These are phyloP conservation scores for Pagetopsis macropterus DNA, from an alignment of 2,797 vertebrate genomes.

Conservation along the genomic window DNA sequence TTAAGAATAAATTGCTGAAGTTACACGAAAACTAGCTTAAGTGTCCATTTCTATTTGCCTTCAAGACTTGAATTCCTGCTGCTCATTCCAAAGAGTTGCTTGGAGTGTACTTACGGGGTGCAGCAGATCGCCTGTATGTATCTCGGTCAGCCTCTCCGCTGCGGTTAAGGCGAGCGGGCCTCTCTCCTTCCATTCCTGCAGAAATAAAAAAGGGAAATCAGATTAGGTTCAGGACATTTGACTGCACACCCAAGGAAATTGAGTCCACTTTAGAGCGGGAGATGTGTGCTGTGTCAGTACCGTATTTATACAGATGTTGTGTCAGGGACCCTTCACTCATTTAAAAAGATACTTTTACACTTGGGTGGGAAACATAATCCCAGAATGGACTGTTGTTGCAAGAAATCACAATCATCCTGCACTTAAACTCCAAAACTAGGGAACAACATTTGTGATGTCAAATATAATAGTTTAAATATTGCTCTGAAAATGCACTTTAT, in stretches of 20 bases:
- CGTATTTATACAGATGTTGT: no score
- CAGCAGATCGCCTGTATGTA: slow-evolving; percentile 93
- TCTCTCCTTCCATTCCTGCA: slow-evolving; percentile 94
- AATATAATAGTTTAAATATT: not conserved
- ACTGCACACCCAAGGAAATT: not conserved
- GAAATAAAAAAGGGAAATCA: slow-evolving; percentile 9
- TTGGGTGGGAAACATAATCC: not conserved
- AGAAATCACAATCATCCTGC: not conserved
- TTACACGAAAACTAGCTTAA: not conserved
- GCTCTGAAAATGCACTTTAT: not conserved
- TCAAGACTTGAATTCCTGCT: not conserved
- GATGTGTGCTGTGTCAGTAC: not conserved
- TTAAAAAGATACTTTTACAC: not conserved
- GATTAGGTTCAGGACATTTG: not conserved
- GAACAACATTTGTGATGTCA: not conserved
- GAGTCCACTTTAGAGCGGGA: not conserved
- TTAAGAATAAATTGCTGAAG: no score
- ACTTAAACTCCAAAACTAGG: not conserved
- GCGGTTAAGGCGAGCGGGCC: slow-evolving; percentile 93
- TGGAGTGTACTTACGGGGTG: slow-evolving; percentile 88
- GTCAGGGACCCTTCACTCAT: not conserved
- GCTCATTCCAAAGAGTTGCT: not conserved
- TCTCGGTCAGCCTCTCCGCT: slow-evolving; percentile 97
- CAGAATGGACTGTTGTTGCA: no score
- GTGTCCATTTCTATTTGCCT: not conserved